Evolutionary conservation across 2,888 invertebrate species (phyloP).

Genomic region (Galeruca laticollis): DNA sequence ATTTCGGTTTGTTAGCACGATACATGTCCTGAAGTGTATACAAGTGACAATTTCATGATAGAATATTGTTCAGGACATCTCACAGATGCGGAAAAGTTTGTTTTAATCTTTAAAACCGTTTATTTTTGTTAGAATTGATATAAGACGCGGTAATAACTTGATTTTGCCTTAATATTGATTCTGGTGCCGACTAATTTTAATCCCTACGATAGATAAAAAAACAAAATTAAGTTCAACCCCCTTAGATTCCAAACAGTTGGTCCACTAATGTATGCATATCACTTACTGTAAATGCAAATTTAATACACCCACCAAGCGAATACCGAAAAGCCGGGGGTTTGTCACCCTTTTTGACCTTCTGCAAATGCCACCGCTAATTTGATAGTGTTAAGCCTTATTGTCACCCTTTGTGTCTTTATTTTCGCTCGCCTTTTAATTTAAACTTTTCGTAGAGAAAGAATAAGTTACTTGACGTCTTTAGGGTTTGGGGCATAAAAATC

Average conservation of each 20-base stretch:
- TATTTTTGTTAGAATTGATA: too few relatives aligned
- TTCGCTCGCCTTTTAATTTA: constrained; percentile 58
- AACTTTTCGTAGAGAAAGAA: constrained; percentile 47
- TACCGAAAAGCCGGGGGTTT: constrained; percentile 20
- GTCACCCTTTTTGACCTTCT: constrained; percentile 59
- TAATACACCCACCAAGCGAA: constrained; percentile 43
- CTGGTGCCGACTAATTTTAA: constrained; percentile 32
- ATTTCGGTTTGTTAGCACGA: too few relatives aligned
- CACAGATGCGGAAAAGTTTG: too few relatives aligned
- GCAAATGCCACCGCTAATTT: constrained; percentile 65
- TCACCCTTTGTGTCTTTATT: constrained; percentile 57
- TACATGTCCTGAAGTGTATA: too few relatives aligned
- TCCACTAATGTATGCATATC: constrained; percentile 62
- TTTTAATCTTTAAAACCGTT: too few relatives aligned
- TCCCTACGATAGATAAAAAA: constrained; percentile 23
- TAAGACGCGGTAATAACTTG: not conserved
- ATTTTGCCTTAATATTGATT: constrained; percentile 11
- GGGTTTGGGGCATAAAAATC: constrained; percentile 6
- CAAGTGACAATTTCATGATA: too few relatives aligned
- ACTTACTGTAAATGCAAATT: constrained; percentile 65
- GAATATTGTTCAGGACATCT: too few relatives aligned
- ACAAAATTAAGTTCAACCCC: constrained; percentile 33
- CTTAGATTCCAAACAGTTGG: constrained; percentile 40
- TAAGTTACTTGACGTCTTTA: constrained; percentile 24
- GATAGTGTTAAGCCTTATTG: constrained; percentile 58